Evolutionary conservation across 2,113 vertebrate species (phyloP).

Genomic region (Gracilinanus agilis): DNA sequence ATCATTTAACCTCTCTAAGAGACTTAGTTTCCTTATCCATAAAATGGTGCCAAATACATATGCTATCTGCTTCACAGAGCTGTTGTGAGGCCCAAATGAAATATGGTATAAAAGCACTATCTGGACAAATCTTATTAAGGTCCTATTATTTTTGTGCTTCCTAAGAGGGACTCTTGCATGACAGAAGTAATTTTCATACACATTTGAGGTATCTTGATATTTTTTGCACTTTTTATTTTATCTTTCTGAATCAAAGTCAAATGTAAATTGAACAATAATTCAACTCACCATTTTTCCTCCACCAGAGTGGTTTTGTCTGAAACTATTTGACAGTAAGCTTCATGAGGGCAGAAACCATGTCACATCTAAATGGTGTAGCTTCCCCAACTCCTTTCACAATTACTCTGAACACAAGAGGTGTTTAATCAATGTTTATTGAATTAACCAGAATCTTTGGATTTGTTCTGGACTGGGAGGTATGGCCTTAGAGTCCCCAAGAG

Average conservation of each 20-base stretch:
- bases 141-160: neutral
- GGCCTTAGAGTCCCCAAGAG: neutral
- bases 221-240: neutral
- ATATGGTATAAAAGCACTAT: neutral
- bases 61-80: neutral
- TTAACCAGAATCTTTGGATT: neutral
- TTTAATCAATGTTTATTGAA: neutral
- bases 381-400: neutral
- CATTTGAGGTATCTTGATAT: neutral
- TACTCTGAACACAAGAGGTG: neutral
- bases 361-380: neutral
- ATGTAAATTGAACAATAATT: neutral
- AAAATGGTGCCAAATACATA: neutral
- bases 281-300: neutral
- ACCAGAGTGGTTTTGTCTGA: neutral
- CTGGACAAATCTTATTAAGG: neutral
- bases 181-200: neutral
- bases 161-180: neutral
- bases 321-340: neutral
- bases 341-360: neutral
- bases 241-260: neutral
- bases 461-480: neutral
- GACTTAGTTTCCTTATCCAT: neutral
- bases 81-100: neutral
- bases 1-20: neutral